A percentile compares a stretch with the other conserved stretches of the same genome.
phyloP scores from a whole-genome alignment of 2,888 invertebrate species.

The Achlya flavicornis region DNA sequence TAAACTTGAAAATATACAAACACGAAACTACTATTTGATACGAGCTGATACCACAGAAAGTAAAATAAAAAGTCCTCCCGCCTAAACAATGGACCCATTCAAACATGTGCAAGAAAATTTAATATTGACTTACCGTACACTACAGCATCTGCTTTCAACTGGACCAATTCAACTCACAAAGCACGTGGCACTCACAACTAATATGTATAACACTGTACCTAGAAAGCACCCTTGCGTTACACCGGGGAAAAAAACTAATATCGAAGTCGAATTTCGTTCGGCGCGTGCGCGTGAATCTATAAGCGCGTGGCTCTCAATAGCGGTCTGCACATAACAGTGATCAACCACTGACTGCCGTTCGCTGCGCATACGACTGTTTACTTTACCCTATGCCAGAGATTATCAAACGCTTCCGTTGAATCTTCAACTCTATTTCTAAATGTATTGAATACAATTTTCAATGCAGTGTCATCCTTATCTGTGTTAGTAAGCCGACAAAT shows the following conservation, averaged over 20 bases:
- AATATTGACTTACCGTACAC: constrained; percentile 77
- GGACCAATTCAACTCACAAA: constrained; percentile 53
- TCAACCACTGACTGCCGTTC: constrained; percentile 58
- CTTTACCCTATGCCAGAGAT: constrained; percentile 75
- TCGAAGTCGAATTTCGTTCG: constrained; percentile 61
- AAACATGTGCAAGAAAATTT: constrained; percentile 59
- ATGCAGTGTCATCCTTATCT: constrained; percentile 54
- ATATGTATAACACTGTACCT: constrained; percentile 56
- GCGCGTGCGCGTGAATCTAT: constrained; percentile 58
- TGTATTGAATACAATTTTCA: constrained; percentile 29
- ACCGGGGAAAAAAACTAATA: constrained; percentile 43
- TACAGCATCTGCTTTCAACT: constrained; percentile 65
- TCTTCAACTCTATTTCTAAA: constrained; percentile 35
- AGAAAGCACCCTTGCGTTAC: constrained; percentile 64
- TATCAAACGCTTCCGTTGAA: constrained; percentile 55
- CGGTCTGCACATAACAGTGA: constrained; percentile 64
- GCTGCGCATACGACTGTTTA: constrained; percentile 75
- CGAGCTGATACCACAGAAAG: constrained; percentile 47
- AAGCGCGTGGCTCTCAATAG: constrained; percentile 66
- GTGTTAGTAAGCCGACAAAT: constrained; percentile 77
- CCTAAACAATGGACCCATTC: constrained; percentile 75
- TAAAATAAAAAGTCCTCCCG: constrained; percentile 57
- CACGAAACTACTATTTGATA: constrained; percentile 50
- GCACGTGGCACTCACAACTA: constrained; percentile 51
- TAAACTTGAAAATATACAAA: constrained; percentile 64